These are phyloP conservation scores for Cynopterus sphinx DNA, from an alignment of 2,797 vertebrate genomes.

Conservation along the genomic window DNA sequence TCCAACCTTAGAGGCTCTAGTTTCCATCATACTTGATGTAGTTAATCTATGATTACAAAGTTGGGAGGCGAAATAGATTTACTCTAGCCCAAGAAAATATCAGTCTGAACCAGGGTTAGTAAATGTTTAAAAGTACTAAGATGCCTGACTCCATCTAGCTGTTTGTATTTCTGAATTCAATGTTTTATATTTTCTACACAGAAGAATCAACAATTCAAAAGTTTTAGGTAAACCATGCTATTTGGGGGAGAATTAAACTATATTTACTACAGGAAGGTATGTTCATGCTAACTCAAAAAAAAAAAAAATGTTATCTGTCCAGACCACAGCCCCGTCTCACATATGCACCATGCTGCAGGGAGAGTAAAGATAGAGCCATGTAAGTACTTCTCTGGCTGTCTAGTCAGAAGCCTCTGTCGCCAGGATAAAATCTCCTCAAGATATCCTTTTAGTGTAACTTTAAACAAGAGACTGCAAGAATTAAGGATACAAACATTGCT, in stretches of 20 bases:
- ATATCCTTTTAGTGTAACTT: constrained; percentile 32
- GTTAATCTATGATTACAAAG: not conserved
- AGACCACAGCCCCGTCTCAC: constrained; percentile 64
- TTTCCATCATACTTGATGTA: not conserved
- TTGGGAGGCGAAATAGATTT: not conserved
- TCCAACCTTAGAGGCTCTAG: not conserved
- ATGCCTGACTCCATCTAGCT: not conserved
- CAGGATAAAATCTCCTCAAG: constrained; percentile 25
- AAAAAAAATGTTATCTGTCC: constrained; percentile 46
- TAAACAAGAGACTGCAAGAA: not conserved
- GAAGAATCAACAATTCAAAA: constrained; percentile 12
- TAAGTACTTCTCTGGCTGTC: constrained; percentile 62
- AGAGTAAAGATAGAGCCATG: constrained; percentile 69
- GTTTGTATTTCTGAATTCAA: not conserved
- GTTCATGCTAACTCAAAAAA: not conserved
- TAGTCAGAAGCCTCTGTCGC: constrained; percentile 30
- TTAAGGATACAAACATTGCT: constrained; percentile 58
- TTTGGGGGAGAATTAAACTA: constrained; percentile 20
- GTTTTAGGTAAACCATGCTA: not conserved
- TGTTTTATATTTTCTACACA: not conserved
- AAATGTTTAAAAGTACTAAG: not conserved
- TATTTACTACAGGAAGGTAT: not conserved
- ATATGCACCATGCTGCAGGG: constrained; percentile 67
- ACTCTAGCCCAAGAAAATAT: not conserved
- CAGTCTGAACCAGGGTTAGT: not conserved